Conservation (phyloP, 53 echinoderm and acorn worm genomes). For the Crossaster papposus region DNA sequence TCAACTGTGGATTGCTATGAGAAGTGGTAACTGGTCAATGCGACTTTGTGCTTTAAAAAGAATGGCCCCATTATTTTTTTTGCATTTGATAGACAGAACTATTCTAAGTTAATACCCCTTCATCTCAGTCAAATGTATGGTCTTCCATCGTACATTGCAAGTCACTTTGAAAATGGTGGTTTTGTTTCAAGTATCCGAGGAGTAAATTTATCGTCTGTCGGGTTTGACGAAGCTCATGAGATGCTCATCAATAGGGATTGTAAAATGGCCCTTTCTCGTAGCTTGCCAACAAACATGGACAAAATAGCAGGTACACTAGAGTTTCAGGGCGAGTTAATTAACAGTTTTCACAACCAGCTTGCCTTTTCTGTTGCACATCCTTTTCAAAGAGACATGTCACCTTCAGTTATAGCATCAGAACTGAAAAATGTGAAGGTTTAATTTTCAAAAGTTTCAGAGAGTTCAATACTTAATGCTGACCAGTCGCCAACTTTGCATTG, state of each 20-base stretch:
- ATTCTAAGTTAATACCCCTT: constrained; percentile 61
- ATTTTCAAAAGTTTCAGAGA: constrained; percentile 21
- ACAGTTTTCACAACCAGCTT: background rate
- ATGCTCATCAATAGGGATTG: constrained; percentile 67
- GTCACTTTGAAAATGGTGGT: constrained; percentile 65
- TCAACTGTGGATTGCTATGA: constrained; percentile 64
- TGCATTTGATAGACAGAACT: constrained; percentile 77
- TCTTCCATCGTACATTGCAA: constrained; percentile 53
- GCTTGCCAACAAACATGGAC: constrained; percentile 44
- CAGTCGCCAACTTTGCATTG: constrained; percentile 35
- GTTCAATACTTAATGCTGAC: constrained; percentile 34
- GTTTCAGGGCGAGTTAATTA: too few relatives aligned
- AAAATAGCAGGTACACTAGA: constrained; percentile 41
- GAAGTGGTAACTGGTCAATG: constrained; percentile 65
- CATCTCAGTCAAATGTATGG: constrained; percentile 60
- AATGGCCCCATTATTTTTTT: constrained; percentile 65
- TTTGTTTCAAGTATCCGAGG: constrained; percentile 70
- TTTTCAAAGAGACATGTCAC: constrained; percentile 62
- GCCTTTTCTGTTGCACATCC: background rate
- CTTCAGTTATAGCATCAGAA: constrained; percentile 61
- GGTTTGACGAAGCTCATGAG: too few relatives aligned
- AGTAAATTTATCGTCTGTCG: constrained; percentile 56
- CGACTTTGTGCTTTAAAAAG: constrained; percentile 65
- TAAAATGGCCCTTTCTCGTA: constrained; percentile 61
- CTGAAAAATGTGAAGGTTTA: constrained; percentile 66